These are phyloP conservation scores for Formica exsecta DNA, from an alignment of 1,140 invertebrate genomes.

Conservation along the genomic window DNA sequence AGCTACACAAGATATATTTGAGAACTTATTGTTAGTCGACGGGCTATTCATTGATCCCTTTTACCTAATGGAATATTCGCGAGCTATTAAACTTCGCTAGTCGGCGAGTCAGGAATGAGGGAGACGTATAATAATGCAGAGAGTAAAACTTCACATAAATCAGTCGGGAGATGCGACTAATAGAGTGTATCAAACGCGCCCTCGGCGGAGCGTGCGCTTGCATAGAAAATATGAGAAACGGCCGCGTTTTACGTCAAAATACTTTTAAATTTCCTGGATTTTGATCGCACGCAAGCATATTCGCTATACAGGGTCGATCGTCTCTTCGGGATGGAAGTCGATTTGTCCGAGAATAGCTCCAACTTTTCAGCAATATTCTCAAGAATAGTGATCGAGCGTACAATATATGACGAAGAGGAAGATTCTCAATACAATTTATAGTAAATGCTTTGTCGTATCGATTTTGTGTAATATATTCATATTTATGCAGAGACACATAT, in stretches of 20 bases:
- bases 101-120: slow-evolving; percentile 61
- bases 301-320: slow-evolving; percentile 65
- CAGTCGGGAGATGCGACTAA: slow-evolving; percentile 81
- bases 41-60: slow-evolving; percentile 68
- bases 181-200: slow-evolving; percentile 85
- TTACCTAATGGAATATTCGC: slow-evolving; percentile 63
- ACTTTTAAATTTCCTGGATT: slow-evolving; percentile 84
- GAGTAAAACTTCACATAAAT: slow-evolving; percentile 80
- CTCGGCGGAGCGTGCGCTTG: slow-evolving; percentile 75
- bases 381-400: slow-evolving; percentile 66
- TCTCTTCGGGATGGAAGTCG: slow-evolving; percentile 66
- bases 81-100: slow-evolving; percentile 42
- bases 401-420: slow-evolving; percentile 62
- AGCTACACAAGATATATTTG: slow-evolving; percentile 7
- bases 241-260: slow-evolving; percentile 83
- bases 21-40: slow-evolving; percentile 45
- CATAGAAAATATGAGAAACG: slow-evolving; percentile 84
- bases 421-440: slow-evolving; percentile 66
- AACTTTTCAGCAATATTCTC: slow-evolving; percentile 74
- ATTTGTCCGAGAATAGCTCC: slow-evolving; percentile 74
- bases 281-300: slow-evolving; percentile 80
- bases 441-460: slow-evolving; percentile 31
- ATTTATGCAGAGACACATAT: background rate
- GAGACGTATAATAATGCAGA: slow-evolving; percentile 74
- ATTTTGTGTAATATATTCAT: slow-evolving; percentile 4